phyloP scores from a whole-genome alignment of 2,113 vertebrate genomes.

The Nothocercus nigrocapillus region DNA sequence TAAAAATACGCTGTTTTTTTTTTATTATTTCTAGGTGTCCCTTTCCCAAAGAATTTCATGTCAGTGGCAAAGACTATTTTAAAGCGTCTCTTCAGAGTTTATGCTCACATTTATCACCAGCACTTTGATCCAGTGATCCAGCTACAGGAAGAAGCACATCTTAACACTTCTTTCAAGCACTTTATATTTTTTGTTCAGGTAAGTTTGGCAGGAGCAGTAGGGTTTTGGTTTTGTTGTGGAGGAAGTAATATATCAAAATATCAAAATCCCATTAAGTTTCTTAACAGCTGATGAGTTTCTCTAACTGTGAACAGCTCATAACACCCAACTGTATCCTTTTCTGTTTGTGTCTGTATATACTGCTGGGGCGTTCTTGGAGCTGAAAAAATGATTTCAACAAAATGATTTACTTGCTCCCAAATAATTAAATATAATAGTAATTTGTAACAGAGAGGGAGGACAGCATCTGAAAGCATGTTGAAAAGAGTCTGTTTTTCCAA shows the following conservation, averaged over 20 bases:
- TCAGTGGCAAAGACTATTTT: conserved; percentile 87
- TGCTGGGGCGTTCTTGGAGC: neutral
- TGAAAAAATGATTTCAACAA: fast-evolving
- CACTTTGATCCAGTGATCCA: conserved; percentile 87
- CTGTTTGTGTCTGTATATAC: neutral
- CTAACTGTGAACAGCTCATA: neutral
- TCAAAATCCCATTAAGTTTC: neutral
- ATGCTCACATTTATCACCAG: conserved; percentile 87
- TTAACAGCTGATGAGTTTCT: neutral
- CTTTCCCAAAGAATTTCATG: conserved; percentile 87
- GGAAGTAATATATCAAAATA: neutral
- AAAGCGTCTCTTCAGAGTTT: conserved; percentile 86
- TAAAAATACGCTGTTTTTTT: neutral
- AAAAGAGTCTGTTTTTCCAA: neutral
- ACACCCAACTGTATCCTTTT: neutral
- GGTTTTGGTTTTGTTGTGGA: neutral
- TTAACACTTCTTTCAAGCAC: conserved; percentile 89
- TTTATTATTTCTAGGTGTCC: conserved; percentile 74
- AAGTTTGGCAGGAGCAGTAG: neutral
- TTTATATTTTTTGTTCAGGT: conserved; percentile 90
- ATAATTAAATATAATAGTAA: neutral
- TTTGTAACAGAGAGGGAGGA: neutral
- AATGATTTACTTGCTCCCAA: neutral
- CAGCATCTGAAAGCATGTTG: neutral
- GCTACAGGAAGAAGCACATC: conserved; percentile 86